phyloP scores from a whole-genome alignment of 2,797 vertebrate species.

The Staurois parvus region DNA sequence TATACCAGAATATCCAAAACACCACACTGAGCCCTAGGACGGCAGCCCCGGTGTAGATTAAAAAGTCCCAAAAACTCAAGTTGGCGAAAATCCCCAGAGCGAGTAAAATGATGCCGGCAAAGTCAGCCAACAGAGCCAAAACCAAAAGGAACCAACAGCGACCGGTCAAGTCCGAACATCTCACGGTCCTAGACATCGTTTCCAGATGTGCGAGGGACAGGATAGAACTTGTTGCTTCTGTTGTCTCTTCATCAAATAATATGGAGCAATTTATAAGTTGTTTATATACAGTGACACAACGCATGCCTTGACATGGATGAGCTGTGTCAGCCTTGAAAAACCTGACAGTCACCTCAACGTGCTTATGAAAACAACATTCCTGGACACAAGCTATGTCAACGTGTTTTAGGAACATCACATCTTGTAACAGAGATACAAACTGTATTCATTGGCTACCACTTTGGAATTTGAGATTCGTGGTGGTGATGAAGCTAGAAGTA shows the following conservation, averaged over 20 bases:
- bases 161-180: neutral
- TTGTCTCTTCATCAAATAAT: neutral
- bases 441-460: neutral
- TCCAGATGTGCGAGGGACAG: neutral
- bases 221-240: neutral
- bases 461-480: neutral
- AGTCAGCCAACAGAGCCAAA: conserved; percentile 79
- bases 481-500: neutral
- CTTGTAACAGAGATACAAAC: neutral
- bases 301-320: neutral
- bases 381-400: neutral
- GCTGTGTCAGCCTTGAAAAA: neutral
- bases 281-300: neutral
- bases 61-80: conserved; percentile 87
- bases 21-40: conserved; percentile 85
- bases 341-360: neutral
- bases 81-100: conserved; percentile 82
- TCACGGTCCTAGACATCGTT: conserved; percentile 68
- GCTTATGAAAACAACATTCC: neutral
- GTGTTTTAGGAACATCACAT: neutral
- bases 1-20: conserved; percentile 90
- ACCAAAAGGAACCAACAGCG: conserved; percentile 69
- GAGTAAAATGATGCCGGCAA: conserved; percentile 78
- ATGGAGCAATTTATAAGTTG: neutral
- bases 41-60: conserved; percentile 82